These are phyloP conservation scores for Chrysolina americana DNA, from an alignment of 2,888 invertebrate genomes.

Conservation along the genomic window DNA sequence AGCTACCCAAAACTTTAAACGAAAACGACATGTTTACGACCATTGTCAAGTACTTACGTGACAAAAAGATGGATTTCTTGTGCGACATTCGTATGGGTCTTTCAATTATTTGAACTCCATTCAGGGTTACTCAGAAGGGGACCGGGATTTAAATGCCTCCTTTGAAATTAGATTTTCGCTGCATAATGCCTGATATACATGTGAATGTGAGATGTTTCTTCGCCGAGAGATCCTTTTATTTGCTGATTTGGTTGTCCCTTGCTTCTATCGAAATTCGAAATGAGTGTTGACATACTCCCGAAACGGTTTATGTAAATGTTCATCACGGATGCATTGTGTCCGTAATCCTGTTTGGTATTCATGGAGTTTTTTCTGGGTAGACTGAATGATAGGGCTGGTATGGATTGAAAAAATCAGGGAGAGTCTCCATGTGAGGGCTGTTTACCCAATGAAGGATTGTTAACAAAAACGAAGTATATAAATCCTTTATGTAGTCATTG, in stretches of 20 bases:
- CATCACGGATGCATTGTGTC: constrained; percentile 33
- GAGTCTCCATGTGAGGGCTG: background rate
- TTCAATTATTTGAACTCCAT: constrained; percentile 45
- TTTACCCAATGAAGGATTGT: constrained; percentile 8
- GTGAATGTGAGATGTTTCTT: constrained; percentile 47
- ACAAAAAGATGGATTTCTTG: constrained; percentile 60
- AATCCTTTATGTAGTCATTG: too few species aligned
- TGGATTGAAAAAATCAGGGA: background rate
- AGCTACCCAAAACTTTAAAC: constrained; percentile 52
- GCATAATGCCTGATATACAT: constrained; percentile 51
- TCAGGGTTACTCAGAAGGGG: constrained; percentile 33
- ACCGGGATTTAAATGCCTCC: constrained; percentile 45
- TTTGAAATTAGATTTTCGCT: constrained; percentile 55
- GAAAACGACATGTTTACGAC: constrained; percentile 58
- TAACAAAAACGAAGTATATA: background rate
- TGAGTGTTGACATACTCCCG: constrained; percentile 42
- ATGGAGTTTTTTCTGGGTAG: constrained; percentile 37
- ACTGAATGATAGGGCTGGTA: background rate
- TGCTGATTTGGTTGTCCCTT: constrained; percentile 45
- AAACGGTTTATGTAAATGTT: constrained; percentile 49
- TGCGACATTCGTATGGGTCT: constrained; percentile 55
- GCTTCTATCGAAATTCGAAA: constrained; percentile 24
- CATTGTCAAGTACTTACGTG: constrained; percentile 61
- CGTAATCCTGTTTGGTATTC: constrained; percentile 40
- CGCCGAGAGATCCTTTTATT: constrained; percentile 47